A percentile compares a stretch with the other conserved stretches of the same genome.
These are phyloP conservation scores for Drosophila sproati DNA, from an alignment of 1,140 invertebrate genomes.

Conservation along the genomic window DNA sequence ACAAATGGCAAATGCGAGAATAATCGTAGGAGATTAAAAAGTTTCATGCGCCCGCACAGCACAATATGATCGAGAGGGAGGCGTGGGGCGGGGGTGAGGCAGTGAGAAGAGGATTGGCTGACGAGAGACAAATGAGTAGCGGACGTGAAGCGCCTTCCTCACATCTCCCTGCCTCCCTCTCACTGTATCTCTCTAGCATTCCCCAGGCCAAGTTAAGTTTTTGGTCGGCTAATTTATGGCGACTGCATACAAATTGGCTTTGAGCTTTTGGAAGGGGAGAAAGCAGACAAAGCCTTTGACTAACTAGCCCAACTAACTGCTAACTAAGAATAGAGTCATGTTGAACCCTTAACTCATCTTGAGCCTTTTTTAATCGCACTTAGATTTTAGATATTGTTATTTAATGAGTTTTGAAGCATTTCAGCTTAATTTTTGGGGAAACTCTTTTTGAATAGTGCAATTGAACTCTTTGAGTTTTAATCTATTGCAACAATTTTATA, in stretches of 20 bases:
- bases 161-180: neutral
- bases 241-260: conserved; percentile 73
- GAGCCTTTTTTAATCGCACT: conserved; percentile 1
- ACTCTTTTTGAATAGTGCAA: too few relatives aligned
- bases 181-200: neutral
- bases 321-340: conserved; percentile 18
- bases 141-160: conserved; percentile 67
- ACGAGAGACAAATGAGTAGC: conserved; percentile 77
- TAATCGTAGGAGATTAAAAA: conserved; percentile 84
- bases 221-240: conserved; percentile 73
- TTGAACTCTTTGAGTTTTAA: too few relatives aligned
- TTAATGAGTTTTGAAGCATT: too few relatives aligned
- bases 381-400: neutral
- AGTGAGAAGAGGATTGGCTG: conserved; percentile 30
- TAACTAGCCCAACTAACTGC: conserved; percentile 14
- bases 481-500: too few relatives aligned
- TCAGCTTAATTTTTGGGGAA: too few relatives aligned
- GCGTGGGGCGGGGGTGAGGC: neutral
- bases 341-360: neutral
- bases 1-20: conserved; percentile 84
- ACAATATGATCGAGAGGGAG: neutral
- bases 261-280: conserved; percentile 10
- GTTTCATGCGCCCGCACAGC: conserved; percentile 68
- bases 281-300: conserved; percentile 11
- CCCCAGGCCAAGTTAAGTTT: conserved; percentile 28